Base-by-base conservation (phyloP, 92 coral and sea anemone genomes). In the Anthopleura xanthogrammica region DNA sequence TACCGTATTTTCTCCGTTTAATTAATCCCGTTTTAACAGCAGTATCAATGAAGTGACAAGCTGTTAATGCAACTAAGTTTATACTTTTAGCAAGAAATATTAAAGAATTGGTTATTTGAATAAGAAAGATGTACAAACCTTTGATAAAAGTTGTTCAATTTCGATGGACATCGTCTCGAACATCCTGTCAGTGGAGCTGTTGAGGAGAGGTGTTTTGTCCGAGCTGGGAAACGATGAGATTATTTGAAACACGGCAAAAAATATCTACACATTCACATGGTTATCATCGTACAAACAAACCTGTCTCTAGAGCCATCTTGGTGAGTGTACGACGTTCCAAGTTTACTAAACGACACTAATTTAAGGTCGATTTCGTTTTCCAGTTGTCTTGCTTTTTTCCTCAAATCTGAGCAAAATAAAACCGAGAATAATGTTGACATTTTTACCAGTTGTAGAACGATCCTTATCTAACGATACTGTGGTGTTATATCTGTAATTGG, bases 281-380 rank as follows among this genome's bases (percentile, higher is more conserved):
- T 46, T 9, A 75, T 23, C 10, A 82, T 14, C 17, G 20, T 12
- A 14, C 58, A 13, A 12, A 54, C 73, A 52, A 82, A 90, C 98
- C 91, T 91, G 19, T 87, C 93, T 82, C 88, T 92, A 76, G 91
- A 90, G 86, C 87, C 92, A 78, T 96, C 96, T 46, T 90, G 94
- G 60, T 95, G 98, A 65, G 90, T 94, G 86, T 94, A 96, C 75
- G 82, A 88, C 56, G 99, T 96, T n/a, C 99, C 99, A 41, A 96
- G 90, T 83, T 96, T 96, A 78, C 99, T 96, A 80, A 96, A 96
- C 52, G 99, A 96, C 75, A 96, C 99, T 86, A 96, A 78, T 68
- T 96, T 96, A 41, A 96, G 88, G 88, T 96, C 99, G 71, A 96
- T 91, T 79, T 96, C 99, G 80, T 96, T 96, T 85, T 96, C 99